Base-by-base conservation (phyloP, 2,888 invertebrate genomes). In the Strigamia crassipes region DNA sequence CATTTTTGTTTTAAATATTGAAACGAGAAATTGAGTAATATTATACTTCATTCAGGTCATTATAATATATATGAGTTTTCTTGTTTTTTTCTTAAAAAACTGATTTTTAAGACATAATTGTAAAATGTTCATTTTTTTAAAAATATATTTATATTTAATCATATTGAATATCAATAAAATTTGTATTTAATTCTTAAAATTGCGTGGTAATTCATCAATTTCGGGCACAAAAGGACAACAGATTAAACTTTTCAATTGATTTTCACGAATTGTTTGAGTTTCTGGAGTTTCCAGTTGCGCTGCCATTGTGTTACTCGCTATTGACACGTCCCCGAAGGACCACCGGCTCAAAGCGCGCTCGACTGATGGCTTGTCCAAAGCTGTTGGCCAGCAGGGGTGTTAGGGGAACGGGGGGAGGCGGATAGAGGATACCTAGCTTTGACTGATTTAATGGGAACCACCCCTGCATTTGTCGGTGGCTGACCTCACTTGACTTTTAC, bases 181-280 rank as follows among this genome's bases (percentile, higher is more conserved):
- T 56, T 56, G 56, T 56, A 56, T 56, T 56, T 56, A 56, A 56
- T 56, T 56, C 56, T 56, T n/a, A 56, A 18, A 56, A 18, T n/a
- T 3, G 15, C 18, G 56, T 56, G 0, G 8, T n/a, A 46, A n/a
- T n/a, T 13, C 46, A 46, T 3, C 15, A n/a, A n/a, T n/a, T n/a
- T n/a, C n/a, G n/a, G 6, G 46, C 3, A 8, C 9, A 41, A 5
- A 46, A 46, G 46, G 12, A 56, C 18, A 21, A 56, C 1, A 15
- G 2, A 5, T 42, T 42, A 2, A 12, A 12, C 46, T 46, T 46
- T 46, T 46, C 46, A 27, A 27, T 27, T 27, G 4, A 9, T 56
- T 56, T 56, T 21, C 56, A 18, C 56, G n/a, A n/a, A n/a, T n/a
- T 56, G 18, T 56, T n/a, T 51, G 51, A 51, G 13, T 13, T 51